These are phyloP conservation scores for Apoderus coryli DNA, from an alignment of 2,888 invertebrate genomes.

Conservation along the genomic window DNA sequence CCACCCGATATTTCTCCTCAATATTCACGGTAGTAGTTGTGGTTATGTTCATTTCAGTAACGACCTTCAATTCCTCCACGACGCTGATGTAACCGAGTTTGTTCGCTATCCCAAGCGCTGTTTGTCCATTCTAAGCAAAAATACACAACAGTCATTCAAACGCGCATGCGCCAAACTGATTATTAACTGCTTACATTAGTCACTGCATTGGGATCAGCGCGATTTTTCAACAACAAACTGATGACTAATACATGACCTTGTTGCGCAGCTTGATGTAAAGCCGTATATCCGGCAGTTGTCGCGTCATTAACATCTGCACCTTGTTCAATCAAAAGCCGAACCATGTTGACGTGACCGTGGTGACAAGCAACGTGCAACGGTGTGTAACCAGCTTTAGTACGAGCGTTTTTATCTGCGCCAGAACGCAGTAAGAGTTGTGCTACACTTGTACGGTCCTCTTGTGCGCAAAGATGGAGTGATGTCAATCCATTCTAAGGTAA, in stretches of 20 bases:
- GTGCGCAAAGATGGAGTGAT: constrained; percentile 88
- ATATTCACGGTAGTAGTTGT: constrained; percentile 41
- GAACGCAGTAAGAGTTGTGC: constrained; percentile 67
- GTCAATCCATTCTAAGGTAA: constrained; percentile 67
- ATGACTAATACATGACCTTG: constrained; percentile 88
- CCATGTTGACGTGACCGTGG: constrained; percentile 88
- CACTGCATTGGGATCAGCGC: constrained; percentile 86
- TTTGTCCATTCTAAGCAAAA: constrained; percentile 74
- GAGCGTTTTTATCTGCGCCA: constrained; percentile 56
- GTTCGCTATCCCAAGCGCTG: constrained; percentile 91
- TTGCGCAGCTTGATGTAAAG: constrained; percentile 95
- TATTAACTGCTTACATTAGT: constrained; percentile 77
- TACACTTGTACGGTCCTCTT: constrained; percentile 81
- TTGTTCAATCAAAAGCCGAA: constrained; percentile 75
- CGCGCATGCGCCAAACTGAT: no score
- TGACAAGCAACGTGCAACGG: constrained; percentile 95
- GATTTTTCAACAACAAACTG: constrained; percentile 78
- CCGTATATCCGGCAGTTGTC: constrained; percentile 76
- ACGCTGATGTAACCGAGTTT: constrained; percentile 96
- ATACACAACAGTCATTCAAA: no score
- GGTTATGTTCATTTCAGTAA: constrained; percentile 57
- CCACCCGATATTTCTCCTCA: constrained; percentile 94
- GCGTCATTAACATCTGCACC: constrained; percentile 74
- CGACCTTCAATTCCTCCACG: constrained; percentile 88
- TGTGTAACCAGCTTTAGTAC: constrained; percentile 80